These are phyloP conservation scores for Cheilosia pagana DNA, from an alignment of 2,888 invertebrate species.

Conservation along the genomic window DNA sequence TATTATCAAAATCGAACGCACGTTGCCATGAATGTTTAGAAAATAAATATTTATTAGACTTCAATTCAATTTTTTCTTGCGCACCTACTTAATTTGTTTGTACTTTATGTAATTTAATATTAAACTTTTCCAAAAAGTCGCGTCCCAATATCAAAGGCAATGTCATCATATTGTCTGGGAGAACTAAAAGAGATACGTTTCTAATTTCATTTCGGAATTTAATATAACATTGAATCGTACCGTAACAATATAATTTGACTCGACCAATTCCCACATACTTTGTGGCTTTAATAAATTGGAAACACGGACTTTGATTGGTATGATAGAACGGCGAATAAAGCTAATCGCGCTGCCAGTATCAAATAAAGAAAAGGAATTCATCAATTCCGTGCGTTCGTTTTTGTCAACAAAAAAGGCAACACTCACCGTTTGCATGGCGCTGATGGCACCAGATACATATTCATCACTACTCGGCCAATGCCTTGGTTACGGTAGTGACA, in stretches of 20 bases:
- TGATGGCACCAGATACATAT: constrained; percentile 6
- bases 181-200: background rate
- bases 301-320: background rate
- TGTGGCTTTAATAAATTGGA: constrained; percentile 8
- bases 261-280: constrained; percentile 5
- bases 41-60: constrained; percentile 16
- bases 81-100: background rate
- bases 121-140: background rate
- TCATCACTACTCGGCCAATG: constrained; percentile 11
- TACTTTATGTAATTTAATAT: background rate
- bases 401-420: background rate
- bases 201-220: background rate
- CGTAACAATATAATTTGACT: constrained; percentile 5
- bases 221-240: constrained; percentile 1
- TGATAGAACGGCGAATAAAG: background rate
- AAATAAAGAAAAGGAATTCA: constrained; percentile 9
- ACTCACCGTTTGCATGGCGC: constrained; percentile 26
- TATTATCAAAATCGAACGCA: constrained; percentile 11
- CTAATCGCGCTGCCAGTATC: constrained; percentile 28
- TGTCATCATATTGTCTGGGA: constrained; percentile 4
- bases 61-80: constrained; percentile 1
- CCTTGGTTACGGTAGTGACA: constrained; percentile 6
- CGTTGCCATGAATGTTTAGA: background rate
- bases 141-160: background rate
- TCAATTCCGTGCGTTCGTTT: background rate